phyloP scores from a whole-genome alignment of 2,888 invertebrate species.

The Ethmia dodecea region DNA sequence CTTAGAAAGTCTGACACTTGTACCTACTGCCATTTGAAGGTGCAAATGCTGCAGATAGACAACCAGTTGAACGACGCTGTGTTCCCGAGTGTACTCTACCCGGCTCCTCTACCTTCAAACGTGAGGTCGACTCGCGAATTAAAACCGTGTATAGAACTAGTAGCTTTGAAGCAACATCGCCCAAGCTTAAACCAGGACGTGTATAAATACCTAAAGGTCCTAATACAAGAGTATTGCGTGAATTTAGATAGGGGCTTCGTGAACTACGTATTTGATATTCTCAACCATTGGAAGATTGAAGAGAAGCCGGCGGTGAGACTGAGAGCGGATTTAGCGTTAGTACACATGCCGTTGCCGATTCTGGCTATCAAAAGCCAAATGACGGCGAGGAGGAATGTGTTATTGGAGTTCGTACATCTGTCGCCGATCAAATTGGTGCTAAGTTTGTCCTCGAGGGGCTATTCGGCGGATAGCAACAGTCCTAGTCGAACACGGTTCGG shows the following conservation, averaged over 20 bases:
- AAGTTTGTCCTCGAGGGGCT: conserved; percentile 76
- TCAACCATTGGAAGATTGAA: conserved; percentile 78
- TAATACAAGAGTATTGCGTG: conserved; percentile 82
- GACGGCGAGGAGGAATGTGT: conserved; percentile 49
- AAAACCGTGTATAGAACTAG: conserved; percentile 80
- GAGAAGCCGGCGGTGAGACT: conserved; percentile 77
- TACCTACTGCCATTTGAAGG: conserved; percentile 80
- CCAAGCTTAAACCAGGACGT: conserved; percentile 72
- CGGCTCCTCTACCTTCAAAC: conserved; percentile 74
- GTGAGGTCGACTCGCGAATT: conserved; percentile 32
- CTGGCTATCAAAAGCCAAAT: conserved; percentile 61
- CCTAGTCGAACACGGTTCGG: conserved; percentile 45
- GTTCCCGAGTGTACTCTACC: conserved; percentile 82
- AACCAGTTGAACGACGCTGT: conserved; percentile 85
- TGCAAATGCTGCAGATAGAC: conserved; percentile 85
- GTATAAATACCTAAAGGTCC: conserved; percentile 80
- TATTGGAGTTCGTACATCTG: conserved; percentile 77
- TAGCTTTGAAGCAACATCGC: conserved; percentile 70
- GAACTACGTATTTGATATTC: conserved; percentile 78
- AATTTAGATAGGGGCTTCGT: conserved; percentile 84
- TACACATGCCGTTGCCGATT: conserved; percentile 77
- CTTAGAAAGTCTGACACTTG: conserved; percentile 83
- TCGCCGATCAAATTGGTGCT: conserved; percentile 79
- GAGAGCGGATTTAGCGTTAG: conserved; percentile 74
- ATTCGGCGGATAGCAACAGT: conserved; percentile 45